Base-by-base conservation (phyloP, 2,888 invertebrate species). In the Panopea generosa region DNA sequence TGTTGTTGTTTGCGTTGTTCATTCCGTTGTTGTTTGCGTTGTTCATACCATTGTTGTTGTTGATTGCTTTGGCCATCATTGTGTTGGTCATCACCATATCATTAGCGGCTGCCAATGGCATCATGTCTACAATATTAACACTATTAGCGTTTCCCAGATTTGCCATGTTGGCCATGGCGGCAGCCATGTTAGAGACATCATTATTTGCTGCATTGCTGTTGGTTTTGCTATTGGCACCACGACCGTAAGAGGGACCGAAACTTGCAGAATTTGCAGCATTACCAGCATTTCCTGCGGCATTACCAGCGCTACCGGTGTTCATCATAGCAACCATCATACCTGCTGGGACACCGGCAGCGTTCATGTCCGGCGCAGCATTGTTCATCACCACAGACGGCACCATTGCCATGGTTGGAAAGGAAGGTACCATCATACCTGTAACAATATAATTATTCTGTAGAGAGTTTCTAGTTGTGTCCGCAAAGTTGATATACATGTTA, bases 91-190 rank as follows among this genome's bases (percentile, higher is more conserved):
- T 47, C n/a, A 47, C 29, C 20, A 47, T 53, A 2, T 11, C 50
- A 11, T 50, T 50, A 20, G 11, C 20, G 22, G 22, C n/a, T 4
- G 50, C 22, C 22, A 50, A 20, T 11, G 66, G 56, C 4, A 61
- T 56, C 3, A 63, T 38, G 26, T 70, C 62, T 14, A 50, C 70
- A 9, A 70, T 53, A 22, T 63, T 70, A 6, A 61, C 18, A 2
- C 47, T 56, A n/a, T 53, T 55, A 43, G 26, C 26, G 53, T 33
- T 55, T 14, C 47, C 1, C 18, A 22, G 4, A 22, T 50, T 33
- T 33, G 6, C 33, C 4, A 33, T 33, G 33, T 33, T 33, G 33
- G 4, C 11, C 33, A 33, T 33, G 11, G 33, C 33, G 4, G 9
- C 9, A 40, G 14, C 40, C 40, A 11, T 40, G 40, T 11, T 40